A percentile compares a stretch with the other conserved stretches of the same genome.
phyloP scores from a whole-genome alignment of 1,140 invertebrate species.

The Drosophila nebulosa region DNA sequence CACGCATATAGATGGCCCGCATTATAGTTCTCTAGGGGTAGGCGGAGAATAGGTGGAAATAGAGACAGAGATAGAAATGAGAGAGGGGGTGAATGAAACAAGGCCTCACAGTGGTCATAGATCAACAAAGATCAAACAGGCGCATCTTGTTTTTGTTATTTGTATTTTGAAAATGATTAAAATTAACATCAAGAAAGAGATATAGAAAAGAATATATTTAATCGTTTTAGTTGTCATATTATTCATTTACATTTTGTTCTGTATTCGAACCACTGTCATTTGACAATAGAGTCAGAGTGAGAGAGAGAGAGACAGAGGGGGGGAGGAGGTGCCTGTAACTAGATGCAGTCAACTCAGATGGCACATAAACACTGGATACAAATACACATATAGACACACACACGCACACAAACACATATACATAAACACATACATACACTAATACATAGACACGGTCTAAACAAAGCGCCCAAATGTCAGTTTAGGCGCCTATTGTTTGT shows the following conservation, averaged over 20 bases:
- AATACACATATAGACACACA: conserved; percentile 14
- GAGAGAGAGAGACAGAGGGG: too few species aligned
- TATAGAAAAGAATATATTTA: too few species aligned
- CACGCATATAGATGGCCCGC: conserved; percentile 76
- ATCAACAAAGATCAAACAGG: background rate
- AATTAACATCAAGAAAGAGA: too few species aligned
- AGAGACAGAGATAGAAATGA: background rate
- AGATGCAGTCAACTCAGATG: conserved; percentile 54
- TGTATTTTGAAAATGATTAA: too few species aligned
- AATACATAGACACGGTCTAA: conserved; percentile 56
- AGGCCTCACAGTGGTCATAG: background rate
- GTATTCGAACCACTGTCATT: background rate
- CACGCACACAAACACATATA: conserved; percentile 30
- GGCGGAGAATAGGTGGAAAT: background rate
- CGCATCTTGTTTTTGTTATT: too few species aligned
- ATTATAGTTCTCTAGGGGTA: conserved; percentile 36
- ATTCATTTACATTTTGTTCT: too few species aligned
- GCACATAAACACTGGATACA: conserved; percentile 40
- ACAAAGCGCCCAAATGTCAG: conserved; percentile 66
- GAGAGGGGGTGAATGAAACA: background rate
- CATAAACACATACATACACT: conserved; percentile 1
- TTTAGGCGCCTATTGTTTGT: conserved; percentile 57
- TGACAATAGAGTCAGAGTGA: background rate
- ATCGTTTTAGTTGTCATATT: too few species aligned
- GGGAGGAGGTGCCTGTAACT: conserved; percentile 58